Percentiles rank a stretch among this genome's conserved stretches.
Evolutionary conservation across 2,113 vertebrate genomes (phyloP).

Genomic region (Tragelaphus scriptus): DNA sequence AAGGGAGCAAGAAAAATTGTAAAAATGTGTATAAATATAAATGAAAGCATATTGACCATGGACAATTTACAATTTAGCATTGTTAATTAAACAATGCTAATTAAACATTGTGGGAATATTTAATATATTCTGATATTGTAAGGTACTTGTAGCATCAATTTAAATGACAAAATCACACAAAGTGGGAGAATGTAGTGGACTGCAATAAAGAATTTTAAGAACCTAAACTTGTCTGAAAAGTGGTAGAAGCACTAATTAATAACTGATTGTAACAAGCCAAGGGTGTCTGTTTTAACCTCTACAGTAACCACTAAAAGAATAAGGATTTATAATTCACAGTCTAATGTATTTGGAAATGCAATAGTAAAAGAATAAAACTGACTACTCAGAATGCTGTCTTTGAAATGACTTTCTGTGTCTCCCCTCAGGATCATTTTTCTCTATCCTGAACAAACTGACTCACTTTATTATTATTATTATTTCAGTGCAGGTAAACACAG

Average conservation of each 20-base stretch:
- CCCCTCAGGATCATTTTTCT: neutral
- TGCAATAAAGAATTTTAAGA: neutral
- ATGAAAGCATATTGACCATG: neutral
- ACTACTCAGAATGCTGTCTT: neutral
- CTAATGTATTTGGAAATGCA: neutral
- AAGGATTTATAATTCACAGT: neutral
- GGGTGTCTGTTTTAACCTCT: neutral
- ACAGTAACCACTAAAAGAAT: neutral
- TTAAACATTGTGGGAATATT: neutral
- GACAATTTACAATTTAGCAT: no score
- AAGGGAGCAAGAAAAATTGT: neutral
- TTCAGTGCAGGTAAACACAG: neutral
- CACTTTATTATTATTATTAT: neutral
- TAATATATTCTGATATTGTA: neutral
- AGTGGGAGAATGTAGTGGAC: neutral
- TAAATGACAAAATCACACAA: neutral
- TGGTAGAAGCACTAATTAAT: neutral
- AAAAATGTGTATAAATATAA: neutral
- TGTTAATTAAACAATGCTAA: neutral
- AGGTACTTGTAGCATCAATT: neutral
- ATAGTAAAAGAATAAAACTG: neutral
- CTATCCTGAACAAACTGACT: neutral
- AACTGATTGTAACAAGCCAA: neutral
- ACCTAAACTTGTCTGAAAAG: neutral
- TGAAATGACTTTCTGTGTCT: neutral